These are phyloP conservation scores for Campoletis raptor DNA, from an alignment of 2,888 invertebrate genomes.

Conservation along the genomic window DNA sequence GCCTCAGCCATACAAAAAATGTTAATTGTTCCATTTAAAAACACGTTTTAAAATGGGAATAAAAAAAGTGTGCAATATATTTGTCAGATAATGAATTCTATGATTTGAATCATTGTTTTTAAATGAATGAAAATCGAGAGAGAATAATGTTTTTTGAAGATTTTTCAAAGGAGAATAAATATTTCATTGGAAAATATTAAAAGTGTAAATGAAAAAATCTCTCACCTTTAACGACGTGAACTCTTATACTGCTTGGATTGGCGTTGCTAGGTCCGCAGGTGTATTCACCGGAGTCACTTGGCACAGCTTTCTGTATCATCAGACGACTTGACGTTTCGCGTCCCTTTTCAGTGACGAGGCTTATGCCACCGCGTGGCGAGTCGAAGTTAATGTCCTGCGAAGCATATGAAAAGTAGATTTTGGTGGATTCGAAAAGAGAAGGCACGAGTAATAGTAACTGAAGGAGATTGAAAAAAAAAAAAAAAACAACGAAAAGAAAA, in stretches of 20 bases:
- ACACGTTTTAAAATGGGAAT: neutral
- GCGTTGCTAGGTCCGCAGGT: conserved; percentile 86
- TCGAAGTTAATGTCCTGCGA: conserved; percentile 85
- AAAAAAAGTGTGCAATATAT: neutral
- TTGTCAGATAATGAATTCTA: neutral
- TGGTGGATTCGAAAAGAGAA: conserved; percentile 50
- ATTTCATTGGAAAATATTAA: neutral
- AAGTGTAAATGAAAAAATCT: conserved; percentile 26
- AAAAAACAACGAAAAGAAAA: neutral
- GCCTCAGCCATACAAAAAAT: no score
- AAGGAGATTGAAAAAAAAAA: neutral
- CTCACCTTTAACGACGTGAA: conserved; percentile 94
- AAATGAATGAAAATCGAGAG: no score
- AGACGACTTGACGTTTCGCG: conserved; percentile 85
- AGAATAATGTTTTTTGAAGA: neutral
- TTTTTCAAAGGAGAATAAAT: neutral
- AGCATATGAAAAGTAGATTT: conserved; percentile 59
- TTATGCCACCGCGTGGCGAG: conserved; percentile 85
- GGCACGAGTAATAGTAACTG: neutral
- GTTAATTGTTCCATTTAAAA: no score
- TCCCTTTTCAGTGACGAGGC: conserved; percentile 85
- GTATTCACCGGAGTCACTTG: conserved; percentile 84
- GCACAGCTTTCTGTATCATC: conserved; percentile 85
- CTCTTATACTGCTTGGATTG: conserved; percentile 92
- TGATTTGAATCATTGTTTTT: neutral